Evolutionary conservation across 2,797 vertebrate genomes (phyloP).

Genomic region (Aplochiton taeniatus): DNA sequence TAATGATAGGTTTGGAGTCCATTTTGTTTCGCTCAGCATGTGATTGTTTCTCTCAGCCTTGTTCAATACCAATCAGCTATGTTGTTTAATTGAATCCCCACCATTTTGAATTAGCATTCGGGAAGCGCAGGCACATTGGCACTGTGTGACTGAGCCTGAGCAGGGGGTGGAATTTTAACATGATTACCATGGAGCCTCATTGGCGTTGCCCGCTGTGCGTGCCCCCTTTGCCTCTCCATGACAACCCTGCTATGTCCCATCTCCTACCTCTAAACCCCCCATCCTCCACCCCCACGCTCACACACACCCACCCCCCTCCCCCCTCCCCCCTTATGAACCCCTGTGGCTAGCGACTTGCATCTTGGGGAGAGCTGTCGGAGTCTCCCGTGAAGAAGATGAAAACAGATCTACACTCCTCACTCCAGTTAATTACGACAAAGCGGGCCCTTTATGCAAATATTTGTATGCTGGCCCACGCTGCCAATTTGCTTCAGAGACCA

Average conservation of each 20-base stretch:
- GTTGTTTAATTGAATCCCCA: slow-evolving; percentile 44
- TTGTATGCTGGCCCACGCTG: slow-evolving; percentile 42
- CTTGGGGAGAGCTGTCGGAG: slow-evolving; percentile 19
- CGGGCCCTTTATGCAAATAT: slow-evolving; percentile 51
- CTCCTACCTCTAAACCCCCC: neutral
- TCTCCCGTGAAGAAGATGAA: slow-evolving; percentile 30
- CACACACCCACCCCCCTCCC: neutral
- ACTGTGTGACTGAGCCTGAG: slow-evolving; percentile 13
- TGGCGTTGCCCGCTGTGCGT: slow-evolving; percentile 26
- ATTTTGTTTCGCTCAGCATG: slow-evolving; percentile 39
- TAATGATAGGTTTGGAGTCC: slow-evolving; percentile 12
- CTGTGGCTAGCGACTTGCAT: slow-evolving; percentile 26
- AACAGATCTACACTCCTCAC: slow-evolving; percentile 29
- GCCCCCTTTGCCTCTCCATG: neutral
- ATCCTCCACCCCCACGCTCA: neutral
- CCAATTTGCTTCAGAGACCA: slow-evolving; percentile 20
- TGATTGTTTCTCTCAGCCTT: slow-evolving; percentile 36
- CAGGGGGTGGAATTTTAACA: slow-evolving; percentile 34
- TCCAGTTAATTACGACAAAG: slow-evolving; percentile 51
- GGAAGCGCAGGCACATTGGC: slow-evolving; percentile 22
- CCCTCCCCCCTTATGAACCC: slow-evolving; percentile 10
- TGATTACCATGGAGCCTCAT: slow-evolving; percentile 45
- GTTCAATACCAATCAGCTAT: slow-evolving; percentile 42
- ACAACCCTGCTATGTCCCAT: slow-evolving; percentile 6
- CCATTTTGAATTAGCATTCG: slow-evolving; percentile 47